These are phyloP conservation scores for Caranx melampygus DNA, from an alignment of 2,113 vertebrate genomes.

Conservation along the genomic window DNA sequence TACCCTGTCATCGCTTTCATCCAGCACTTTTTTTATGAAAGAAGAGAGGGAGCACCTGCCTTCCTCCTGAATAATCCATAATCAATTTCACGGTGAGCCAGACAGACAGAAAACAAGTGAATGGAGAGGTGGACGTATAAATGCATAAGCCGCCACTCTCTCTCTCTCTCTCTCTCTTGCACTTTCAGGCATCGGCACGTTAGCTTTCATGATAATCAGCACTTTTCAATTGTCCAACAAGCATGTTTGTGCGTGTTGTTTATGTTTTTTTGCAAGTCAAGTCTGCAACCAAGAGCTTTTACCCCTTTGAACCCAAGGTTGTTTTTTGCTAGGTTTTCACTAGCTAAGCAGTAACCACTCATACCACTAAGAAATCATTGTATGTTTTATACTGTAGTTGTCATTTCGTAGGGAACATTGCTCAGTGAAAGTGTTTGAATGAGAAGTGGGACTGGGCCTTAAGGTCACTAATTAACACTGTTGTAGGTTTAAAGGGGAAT, in stretches of 20 bases:
- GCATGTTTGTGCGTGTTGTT: conserved; percentile 11
- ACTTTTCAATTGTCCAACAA: conserved; percentile 56
- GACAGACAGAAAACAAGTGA: conserved; percentile 73
- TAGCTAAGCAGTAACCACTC: conserved; percentile 1
- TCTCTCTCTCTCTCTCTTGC: neutral
- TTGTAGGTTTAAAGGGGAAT: too few species aligned
- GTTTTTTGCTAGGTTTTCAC: neutral
- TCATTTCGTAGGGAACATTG: too few species aligned
- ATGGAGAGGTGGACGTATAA: conserved; percentile 69
- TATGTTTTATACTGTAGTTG: too few species aligned
- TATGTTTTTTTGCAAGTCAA: conserved; percentile 20
- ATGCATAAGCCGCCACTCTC: conserved; percentile 36
- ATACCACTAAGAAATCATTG: neutral
- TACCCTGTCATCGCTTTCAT: conserved; percentile 71
- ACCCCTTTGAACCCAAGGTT: conserved; percentile 3
- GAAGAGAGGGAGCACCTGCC: conserved; percentile 71
- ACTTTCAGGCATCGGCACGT: conserved; percentile 18
- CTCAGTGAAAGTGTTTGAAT: too few species aligned
- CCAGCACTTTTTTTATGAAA: conserved; percentile 79
- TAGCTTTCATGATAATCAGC: conserved; percentile 63
- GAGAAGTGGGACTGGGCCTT: too few species aligned
- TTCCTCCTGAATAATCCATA: conserved; percentile 84
- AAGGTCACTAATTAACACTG: neutral
- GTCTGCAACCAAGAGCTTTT: conserved; percentile 48
- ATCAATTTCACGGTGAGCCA: conserved; percentile 76